Evolutionary conservation across 2,888 invertebrate genomes (phyloP).

Genomic region (Caradrina clavipalpis): DNA sequence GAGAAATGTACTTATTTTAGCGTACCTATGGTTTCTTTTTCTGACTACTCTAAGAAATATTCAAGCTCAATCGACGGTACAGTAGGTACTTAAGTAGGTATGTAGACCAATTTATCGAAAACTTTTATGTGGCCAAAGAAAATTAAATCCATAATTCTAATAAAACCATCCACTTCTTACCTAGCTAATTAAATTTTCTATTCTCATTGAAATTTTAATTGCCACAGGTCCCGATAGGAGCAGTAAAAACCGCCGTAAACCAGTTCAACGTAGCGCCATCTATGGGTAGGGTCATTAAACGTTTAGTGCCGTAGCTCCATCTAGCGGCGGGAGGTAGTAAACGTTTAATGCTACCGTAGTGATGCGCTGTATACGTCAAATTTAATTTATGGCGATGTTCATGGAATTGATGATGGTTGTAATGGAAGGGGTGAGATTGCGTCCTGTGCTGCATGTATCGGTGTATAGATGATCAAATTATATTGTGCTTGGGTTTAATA

Average conservation of each 20-base stretch:
- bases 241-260: constrained; percentile 69
- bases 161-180: constrained; percentile 16
- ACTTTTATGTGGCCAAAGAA: constrained; percentile 9
- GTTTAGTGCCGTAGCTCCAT: constrained; percentile 50
- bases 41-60: not conserved
- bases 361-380: constrained; percentile 38
- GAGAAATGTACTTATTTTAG: not conserved
- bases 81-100: not conserved
- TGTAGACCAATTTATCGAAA: not conserved
- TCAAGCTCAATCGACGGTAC: not conserved
- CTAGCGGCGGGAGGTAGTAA: constrained; percentile 43
- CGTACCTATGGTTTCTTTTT: too few relatives aligned
- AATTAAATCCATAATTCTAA: constrained; percentile 26
- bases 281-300: constrained; percentile 56
- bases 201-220: constrained; percentile 69
- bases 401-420: constrained; percentile 48
- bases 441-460: constrained; percentile 24
- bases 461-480: constrained; percentile 32
- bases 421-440: constrained; percentile 37
- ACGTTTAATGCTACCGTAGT: constrained; percentile 36
- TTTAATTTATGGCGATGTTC: constrained; percentile 54
- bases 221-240: constrained; percentile 58
- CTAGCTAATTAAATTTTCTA: constrained; percentile 61
- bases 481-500: constrained; percentile 29
- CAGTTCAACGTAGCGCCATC: constrained; percentile 59